Evolutionary conservation across 2,113 vertebrate genomes (phyloP), one percentile per base, ranked within the genome.

Genomic region (Protobothrops flavoviridis): DNA sequence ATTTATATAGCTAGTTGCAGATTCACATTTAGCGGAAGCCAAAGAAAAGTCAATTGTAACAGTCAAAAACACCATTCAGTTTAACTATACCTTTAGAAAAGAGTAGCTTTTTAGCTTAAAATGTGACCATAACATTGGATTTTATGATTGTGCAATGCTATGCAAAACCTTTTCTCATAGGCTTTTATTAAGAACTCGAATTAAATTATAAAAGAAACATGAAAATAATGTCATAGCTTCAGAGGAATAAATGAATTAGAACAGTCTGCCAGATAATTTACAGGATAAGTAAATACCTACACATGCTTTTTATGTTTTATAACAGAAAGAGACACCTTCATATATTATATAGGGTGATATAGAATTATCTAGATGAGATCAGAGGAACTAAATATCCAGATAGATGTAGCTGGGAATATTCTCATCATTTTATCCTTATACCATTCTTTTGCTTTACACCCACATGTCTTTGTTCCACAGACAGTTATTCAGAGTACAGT

Each of bases 181-280:
- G 86, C 48, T 50, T 53, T 96, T 95, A 91, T 87, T 48, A 50
- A 90, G 15, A 45, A 15, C 39, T 93, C 95, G 93, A 94, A 87
- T 45, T 91, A 93, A 94, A 96, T 0, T 0, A 61, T 85, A 29
- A 81, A 81, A 0, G 0, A 59, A 92, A 96, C 92, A 96, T 95
- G 95, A 89, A 94, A 94, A 97, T 94, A 93, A 95, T 95, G 45
- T 93, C 24, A 95, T 92, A 92, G 93, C 87, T 90, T 94, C 85
- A 96, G 90, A 64, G 48, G 2, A 91, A 43, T 87, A 90, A 96
- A 94, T 57, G 89, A 92, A 95, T 86, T 91, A 95, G 93, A 95
- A 94, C 92, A 95, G 43, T 87, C 95, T 95, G 93, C 91, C 64
- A 93, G 88, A 93, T 94, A 94, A 85, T 85, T 13, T 95, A 81